A percentile compares a stretch with the other conserved stretches of the same genome.
phyloP scores from a whole-genome alignment of 2,797 vertebrate genomes.

The Notoglanidium macrostoma region DNA sequence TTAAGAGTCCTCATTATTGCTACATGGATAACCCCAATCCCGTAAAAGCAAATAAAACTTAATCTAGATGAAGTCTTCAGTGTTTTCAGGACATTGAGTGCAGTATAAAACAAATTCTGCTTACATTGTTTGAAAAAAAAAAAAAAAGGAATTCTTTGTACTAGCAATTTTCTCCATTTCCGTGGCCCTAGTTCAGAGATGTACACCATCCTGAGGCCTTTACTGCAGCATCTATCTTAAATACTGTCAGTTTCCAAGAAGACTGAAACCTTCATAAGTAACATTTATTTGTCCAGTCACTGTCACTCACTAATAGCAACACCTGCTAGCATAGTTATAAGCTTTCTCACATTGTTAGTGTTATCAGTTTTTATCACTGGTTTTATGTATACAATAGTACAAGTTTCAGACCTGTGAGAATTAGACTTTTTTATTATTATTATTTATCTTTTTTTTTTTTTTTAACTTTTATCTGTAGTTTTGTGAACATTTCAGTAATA shows the following conservation, averaged over 20 bases:
- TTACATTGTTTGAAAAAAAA: neutral
- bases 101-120: neutral
- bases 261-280: neutral
- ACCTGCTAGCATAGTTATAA: neutral
- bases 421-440: neutral
- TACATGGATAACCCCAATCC: neutral
- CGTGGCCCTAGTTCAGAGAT: neutral
- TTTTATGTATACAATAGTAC: neutral
- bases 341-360: neutral
- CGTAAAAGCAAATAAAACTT: constrained; percentile 6
- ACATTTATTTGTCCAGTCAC: neutral
- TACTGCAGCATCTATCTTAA: neutral
- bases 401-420: neutral
- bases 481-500: constrained; percentile 29
- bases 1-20: constrained; percentile 8
- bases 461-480: neutral
- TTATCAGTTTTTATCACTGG: neutral
- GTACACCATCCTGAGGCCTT: neutral
- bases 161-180: neutral
- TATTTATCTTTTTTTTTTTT: neutral
- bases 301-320: neutral
- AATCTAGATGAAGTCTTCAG: neutral
- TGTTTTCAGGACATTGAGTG: neutral
- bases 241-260: neutral
- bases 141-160: neutral